Evolutionary conservation across 2,888 invertebrate species (phyloP).

Genomic region (Caenorhabditis sp.): DNA sequence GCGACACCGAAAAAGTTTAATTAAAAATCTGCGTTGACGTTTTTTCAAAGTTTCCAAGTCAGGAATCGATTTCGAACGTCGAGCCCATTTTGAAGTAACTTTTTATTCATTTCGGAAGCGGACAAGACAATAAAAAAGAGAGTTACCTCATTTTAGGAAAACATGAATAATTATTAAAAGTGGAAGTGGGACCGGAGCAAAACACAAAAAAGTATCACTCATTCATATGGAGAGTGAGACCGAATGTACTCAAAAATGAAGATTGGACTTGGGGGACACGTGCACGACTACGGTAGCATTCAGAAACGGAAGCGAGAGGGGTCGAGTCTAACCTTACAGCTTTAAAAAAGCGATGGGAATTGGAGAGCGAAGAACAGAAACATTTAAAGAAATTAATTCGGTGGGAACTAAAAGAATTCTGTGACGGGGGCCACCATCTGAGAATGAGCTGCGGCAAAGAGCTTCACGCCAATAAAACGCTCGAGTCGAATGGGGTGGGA

Average conservation of each 20-base stretch:
- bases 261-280: not conserved
- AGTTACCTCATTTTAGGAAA: slow-evolving; percentile 1
- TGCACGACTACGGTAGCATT: not conserved
- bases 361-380: not conserved
- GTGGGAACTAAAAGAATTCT: not conserved
- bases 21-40: slow-evolving; percentile 8
- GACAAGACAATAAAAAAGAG: slow-evolving; percentile 9
- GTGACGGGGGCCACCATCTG: slow-evolving; percentile 25
- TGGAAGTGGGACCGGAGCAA: slow-evolving; percentile 15
- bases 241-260: not conserved
- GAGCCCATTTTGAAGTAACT: slow-evolving; percentile 9
- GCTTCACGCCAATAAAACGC: slow-evolving; percentile 39
- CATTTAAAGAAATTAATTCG: not conserved
- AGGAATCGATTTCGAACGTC: no score
- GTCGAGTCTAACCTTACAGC: no score
- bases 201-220: slow-evolving; percentile 7
- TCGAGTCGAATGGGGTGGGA: slow-evolving; percentile 44
- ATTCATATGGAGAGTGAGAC: not conserved
- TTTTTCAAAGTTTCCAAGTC: no score
- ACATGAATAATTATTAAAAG: not conserved
- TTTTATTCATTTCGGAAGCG: slow-evolving; percentile 27
- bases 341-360: not conserved
- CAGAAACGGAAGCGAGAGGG: no score
- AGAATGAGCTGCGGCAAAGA: slow-evolving; percentile 48
- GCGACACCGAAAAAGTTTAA: not conserved